These are phyloP conservation scores for Aptenodytes patagonicus DNA, from an alignment of 2,113 vertebrate genomes.

Conservation along the genomic window DNA sequence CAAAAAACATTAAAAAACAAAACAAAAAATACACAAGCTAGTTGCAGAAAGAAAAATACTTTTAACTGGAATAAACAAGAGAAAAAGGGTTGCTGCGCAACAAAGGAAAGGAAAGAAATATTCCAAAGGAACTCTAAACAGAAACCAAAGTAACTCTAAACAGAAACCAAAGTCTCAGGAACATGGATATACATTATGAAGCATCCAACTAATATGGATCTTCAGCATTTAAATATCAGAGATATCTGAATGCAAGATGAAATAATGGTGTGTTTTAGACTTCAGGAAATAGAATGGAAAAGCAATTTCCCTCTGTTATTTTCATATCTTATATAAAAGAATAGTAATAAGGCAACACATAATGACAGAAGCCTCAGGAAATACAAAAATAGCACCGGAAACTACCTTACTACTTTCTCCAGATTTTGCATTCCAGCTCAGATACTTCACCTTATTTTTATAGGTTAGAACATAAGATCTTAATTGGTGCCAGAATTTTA, in stretches of 20 bases:
- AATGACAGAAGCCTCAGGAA: conserved; percentile 34
- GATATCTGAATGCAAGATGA: conserved; percentile 28
- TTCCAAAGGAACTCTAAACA: neutral
- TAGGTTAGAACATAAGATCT: conserved; percentile 7
- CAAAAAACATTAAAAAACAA: neutral
- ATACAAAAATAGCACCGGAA: conserved; percentile 36
- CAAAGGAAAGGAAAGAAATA: neutral
- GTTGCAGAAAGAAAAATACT: neutral
- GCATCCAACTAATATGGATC: neutral
- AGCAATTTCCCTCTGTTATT: conserved; percentile 52
- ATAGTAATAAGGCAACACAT: conserved; percentile 16
- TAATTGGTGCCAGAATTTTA: neutral
- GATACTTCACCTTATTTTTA: conserved; percentile 33
- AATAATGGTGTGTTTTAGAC: conserved; percentile 25
- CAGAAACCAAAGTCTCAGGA: neutral
- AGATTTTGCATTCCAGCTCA: conserved; percentile 47
- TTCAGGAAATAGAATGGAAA: conserved; percentile 51
- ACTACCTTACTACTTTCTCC: conserved; percentile 30
- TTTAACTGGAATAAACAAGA: neutral
- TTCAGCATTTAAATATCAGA: conserved; percentile 7
- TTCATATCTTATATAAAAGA: conserved; percentile 35
- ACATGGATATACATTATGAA: neutral
- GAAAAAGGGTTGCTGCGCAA: neutral
- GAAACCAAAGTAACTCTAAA: neutral
- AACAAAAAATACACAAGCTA: neutral